Percentiles rank a stretch among this genome's conserved stretches.
Evolutionary conservation across 1,140 invertebrate species (phyloP).

Genomic region (Drosophila pachea): DNA sequence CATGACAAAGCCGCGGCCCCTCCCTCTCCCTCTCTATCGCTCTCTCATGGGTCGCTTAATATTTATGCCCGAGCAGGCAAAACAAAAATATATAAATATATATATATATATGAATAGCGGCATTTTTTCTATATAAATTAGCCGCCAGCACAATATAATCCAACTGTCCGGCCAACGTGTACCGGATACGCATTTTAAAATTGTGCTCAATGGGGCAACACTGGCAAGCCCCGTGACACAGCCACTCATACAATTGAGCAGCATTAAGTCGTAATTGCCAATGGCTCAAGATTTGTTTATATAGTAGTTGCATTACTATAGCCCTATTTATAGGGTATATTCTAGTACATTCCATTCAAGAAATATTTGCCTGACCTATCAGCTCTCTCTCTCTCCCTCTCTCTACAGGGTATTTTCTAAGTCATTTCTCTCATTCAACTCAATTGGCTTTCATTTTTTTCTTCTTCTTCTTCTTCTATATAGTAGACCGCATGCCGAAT

Average conservation of each 20-base stretch:
- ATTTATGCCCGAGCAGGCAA: constrained; percentile 41
- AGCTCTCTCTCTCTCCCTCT: no score
- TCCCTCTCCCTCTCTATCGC: neutral
- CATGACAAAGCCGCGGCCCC: constrained; percentile 12
- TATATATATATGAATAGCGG: constrained; percentile 3
- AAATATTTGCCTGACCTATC: no score
- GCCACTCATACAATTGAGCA: no score
- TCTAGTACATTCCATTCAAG: no score
- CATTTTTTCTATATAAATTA: constrained; percentile 46
- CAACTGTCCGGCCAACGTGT: constrained; percentile 33
- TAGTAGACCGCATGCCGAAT: constrained; percentile 2
- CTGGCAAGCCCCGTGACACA: no score
- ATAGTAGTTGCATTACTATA: no score
- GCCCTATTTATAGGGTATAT: neutral
- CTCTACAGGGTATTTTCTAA: neutral
- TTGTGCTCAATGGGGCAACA: constrained; percentile 27
- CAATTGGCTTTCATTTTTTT: neutral
- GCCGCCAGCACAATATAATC: constrained; percentile 39
- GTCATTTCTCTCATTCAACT: neutral
- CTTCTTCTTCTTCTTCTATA: constrained; percentile 15
- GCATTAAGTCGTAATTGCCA: no score
- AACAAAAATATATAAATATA: neutral
- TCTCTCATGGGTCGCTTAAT: constrained; percentile 14
- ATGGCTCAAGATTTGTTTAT: no score
- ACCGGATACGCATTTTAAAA: constrained; percentile 54